A percentile compares a stretch with the other conserved stretches of the same genome.
These are phyloP conservation scores for Hydrochoerus hydrochaeris DNA, from an alignment of 2,113 vertebrate species.

Conservation along the genomic window DNA sequence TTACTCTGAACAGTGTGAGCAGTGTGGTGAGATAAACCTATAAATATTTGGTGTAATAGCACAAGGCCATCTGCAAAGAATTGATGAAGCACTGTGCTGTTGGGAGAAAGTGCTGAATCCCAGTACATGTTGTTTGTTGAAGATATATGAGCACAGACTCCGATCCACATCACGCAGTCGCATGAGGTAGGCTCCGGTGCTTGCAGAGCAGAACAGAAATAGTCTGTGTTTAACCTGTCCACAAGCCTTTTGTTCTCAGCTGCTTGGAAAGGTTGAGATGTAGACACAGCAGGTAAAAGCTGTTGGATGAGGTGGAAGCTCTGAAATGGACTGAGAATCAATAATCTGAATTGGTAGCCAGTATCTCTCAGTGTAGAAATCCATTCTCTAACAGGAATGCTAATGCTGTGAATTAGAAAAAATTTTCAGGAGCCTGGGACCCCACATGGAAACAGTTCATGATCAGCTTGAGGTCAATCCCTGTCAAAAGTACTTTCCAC, in stretches of 20 bases:
- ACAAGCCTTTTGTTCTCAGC: conserved; percentile 54
- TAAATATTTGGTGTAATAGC: conserved; percentile 79
- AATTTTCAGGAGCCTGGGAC: not conserved
- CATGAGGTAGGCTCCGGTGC: not conserved
- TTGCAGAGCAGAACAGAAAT: conserved; percentile 55
- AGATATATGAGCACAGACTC: not conserved
- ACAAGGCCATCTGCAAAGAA: conserved; percentile 73
- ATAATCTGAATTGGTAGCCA: not conserved
- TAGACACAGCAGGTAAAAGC: not conserved
- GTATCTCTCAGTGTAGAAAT: not conserved
- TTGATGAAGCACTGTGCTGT: conserved; percentile 56
- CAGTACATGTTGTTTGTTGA: not conserved
- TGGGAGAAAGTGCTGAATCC: conserved; percentile 66
- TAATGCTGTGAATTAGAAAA: not conserved
- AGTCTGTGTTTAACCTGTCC: conserved; percentile 68
- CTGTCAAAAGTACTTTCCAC: not conserved
- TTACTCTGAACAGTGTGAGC: conserved; percentile 75
- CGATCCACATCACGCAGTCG: too few relatives aligned
- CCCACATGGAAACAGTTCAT: not conserved
- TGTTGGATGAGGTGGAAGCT: not conserved
- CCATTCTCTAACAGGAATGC: not conserved
- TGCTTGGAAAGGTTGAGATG: not conserved
- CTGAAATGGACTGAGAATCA: not conserved
- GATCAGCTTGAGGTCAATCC: not conserved
- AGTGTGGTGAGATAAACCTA: conserved; percentile 77